Percentiles rank a stretch among this genome's conserved stretches.
Conservation (phyloP, 2,113 vertebrate genomes). For the Zapornia atra region DNA sequence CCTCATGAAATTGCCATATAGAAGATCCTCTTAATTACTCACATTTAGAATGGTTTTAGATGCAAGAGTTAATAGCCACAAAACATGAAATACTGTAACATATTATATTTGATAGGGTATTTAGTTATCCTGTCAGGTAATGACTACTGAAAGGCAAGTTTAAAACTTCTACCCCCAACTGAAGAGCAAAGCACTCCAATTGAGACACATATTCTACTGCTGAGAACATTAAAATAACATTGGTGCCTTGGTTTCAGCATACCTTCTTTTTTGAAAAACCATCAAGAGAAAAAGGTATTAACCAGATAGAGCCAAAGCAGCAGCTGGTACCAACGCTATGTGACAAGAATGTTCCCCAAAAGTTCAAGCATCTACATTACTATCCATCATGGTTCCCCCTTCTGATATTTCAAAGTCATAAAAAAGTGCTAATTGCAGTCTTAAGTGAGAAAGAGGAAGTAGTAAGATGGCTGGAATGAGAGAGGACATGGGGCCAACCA, state of each 20-base stretch:
- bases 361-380: constrained; percentile 77
- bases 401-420: constrained; percentile 79
- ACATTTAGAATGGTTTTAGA: not conserved
- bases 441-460: constrained; percentile 73
- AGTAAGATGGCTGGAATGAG: constrained; percentile 46
- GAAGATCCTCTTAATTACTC: not conserved
- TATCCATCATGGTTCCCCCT: constrained; percentile 60
- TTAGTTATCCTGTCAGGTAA: not conserved
- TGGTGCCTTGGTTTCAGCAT: constrained; percentile 39
- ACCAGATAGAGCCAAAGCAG: constrained; percentile 57
- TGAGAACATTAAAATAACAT: constrained; percentile 62
- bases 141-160: not conserved
- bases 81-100: not conserved
- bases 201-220: constrained; percentile 45
- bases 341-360: constrained; percentile 73
- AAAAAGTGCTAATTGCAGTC: constrained; percentile 74
- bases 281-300: constrained; percentile 51
- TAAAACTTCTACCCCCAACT: not conserved
- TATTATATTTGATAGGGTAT: not conserved
- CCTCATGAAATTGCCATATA: not conserved
- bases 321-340: constrained; percentile 68
- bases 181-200: constrained; percentile 46
- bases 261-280: constrained; percentile 56
- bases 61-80: not conserved
- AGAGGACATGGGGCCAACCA: constrained; percentile 9